A percentile compares a stretch with the other conserved stretches of the same genome.
Evolutionary conservation across 2,888 invertebrate genomes (phyloP).

Genomic region (Acrobasis consociella): DNA sequence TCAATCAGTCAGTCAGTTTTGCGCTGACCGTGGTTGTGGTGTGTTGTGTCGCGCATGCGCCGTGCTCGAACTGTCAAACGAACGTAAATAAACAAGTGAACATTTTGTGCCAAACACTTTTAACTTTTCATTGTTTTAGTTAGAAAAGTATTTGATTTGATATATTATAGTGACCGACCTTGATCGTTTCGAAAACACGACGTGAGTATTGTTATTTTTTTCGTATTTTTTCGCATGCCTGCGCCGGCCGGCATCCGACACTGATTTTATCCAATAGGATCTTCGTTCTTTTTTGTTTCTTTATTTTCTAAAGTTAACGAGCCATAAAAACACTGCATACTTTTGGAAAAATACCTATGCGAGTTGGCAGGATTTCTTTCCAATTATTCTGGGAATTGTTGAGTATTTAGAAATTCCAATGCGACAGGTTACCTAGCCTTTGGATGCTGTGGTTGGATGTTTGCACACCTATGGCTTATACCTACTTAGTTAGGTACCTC

Average conservation of each 20-base stretch:
- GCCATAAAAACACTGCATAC: not conserved
- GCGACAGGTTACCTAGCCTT: not conserved
- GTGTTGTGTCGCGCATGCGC: slow-evolving; percentile 65
- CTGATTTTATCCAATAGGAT: slow-evolving; percentile 60
- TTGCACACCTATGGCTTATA: not conserved
- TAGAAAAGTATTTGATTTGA: slow-evolving; percentile 34
- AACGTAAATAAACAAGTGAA: slow-evolving; percentile 77
- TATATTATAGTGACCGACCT: slow-evolving; percentile 13
- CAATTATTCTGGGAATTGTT: not conserved
- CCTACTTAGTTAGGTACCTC: not conserved
- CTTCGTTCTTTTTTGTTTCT: slow-evolving; percentile 28
- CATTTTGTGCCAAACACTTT: slow-evolving; percentile 51
- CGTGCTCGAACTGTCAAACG: slow-evolving; percentile 56
- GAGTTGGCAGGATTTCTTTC: not conserved
- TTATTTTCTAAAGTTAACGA: slow-evolving; percentile 3
- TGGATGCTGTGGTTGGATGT: no score
- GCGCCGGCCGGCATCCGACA: slow-evolving; percentile 52
- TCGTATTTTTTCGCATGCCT: slow-evolving; percentile 62
- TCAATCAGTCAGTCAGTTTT: slow-evolving; percentile 55
- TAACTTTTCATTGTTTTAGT: slow-evolving; percentile 20
- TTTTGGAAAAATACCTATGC: not conserved
- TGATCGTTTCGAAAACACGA: not conserved
- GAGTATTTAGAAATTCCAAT: not conserved
- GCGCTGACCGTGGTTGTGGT: slow-evolving; percentile 54
- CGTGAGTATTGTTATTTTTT: slow-evolving; percentile 59